Evolutionary conservation across 2,797 vertebrate species (phyloP).

Genomic region (Danionella dracula): DNA sequence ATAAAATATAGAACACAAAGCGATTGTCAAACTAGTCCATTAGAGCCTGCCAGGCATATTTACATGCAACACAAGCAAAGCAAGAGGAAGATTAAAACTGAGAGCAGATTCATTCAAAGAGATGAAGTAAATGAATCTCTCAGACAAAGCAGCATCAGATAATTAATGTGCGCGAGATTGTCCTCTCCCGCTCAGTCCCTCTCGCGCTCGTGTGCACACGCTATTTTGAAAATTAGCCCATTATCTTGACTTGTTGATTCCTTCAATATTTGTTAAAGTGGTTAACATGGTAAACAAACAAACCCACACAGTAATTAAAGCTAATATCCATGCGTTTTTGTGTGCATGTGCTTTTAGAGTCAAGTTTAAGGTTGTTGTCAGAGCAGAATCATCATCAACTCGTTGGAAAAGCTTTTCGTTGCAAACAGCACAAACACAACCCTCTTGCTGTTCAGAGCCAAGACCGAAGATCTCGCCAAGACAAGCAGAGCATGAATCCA

Average conservation of each 20-base stretch:
- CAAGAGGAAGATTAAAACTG: neutral
- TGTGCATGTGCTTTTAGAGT: neutral
- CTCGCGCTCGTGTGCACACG: neutral
- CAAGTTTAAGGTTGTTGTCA: neutral
- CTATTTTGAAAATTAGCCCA: slow-evolving; percentile 32
- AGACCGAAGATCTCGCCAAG: slow-evolving; percentile 1
- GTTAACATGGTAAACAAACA: slow-evolving; percentile 29
- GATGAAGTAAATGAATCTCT: slow-evolving; percentile 1
- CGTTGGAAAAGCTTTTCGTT: neutral
- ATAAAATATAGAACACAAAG: neutral
- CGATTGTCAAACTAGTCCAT: neutral
- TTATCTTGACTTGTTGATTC: slow-evolving; percentile 34
- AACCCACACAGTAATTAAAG: slow-evolving; percentile 22
- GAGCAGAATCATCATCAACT: slow-evolving; percentile 1
- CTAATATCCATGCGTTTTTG: slow-evolving; percentile 17
- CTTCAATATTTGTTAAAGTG: slow-evolving; percentile 27
- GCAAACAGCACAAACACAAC: slow-evolving; percentile 13
- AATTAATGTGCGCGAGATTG: slow-evolving; percentile 10
- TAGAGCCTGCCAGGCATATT: neutral
- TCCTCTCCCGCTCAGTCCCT: neutral
- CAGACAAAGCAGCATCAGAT: slow-evolving; percentile 19
- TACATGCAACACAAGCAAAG: neutral
- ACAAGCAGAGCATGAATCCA: neutral
- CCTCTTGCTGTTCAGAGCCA: neutral
- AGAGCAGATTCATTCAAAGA: neutral